phyloP scores from a whole-genome alignment of 2,797 vertebrate species.

The Neosalanx taihuensis region DNA sequence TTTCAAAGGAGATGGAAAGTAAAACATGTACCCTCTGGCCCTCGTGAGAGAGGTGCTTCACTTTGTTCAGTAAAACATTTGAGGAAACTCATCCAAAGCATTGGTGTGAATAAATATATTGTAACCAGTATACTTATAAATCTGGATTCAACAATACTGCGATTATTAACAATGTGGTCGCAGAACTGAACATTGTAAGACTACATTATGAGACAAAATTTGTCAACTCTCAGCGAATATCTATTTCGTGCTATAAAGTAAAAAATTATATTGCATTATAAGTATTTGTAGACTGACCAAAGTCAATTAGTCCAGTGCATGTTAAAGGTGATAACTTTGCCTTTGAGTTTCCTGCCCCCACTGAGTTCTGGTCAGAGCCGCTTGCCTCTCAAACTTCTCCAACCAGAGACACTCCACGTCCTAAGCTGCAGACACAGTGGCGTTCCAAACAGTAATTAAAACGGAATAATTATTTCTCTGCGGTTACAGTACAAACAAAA shows the following conservation, averaged over 20 bases:
- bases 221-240: neutral
- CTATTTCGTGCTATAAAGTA: neutral
- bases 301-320: constrained; percentile 54
- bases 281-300: constrained; percentile 50
- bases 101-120: neutral
- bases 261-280: neutral
- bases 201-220: neutral
- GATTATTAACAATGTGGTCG: no score
- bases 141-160: neutral
- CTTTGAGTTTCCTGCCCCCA: constrained; percentile 40
- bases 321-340: constrained; percentile 70
- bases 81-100: neutral
- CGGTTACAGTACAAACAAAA: constrained; percentile 68
- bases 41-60: neutral
- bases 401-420: constrained; percentile 24
- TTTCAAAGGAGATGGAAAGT: constrained; percentile 48
- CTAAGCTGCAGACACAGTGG: constrained; percentile 49
- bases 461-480: constrained; percentile 75
- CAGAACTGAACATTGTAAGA: no score
- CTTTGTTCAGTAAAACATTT: neutral
- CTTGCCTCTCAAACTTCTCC: constrained; percentile 19
- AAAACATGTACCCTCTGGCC: constrained; percentile 31
- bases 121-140: neutral
- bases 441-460: constrained; percentile 76
- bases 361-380: constrained; percentile 19